A percentile compares a stretch with the other conserved stretches of the same genome.
Evolutionary conservation across 2,888 invertebrate genomes (phyloP).

Genomic region (Priocnemis perturbator): DNA sequence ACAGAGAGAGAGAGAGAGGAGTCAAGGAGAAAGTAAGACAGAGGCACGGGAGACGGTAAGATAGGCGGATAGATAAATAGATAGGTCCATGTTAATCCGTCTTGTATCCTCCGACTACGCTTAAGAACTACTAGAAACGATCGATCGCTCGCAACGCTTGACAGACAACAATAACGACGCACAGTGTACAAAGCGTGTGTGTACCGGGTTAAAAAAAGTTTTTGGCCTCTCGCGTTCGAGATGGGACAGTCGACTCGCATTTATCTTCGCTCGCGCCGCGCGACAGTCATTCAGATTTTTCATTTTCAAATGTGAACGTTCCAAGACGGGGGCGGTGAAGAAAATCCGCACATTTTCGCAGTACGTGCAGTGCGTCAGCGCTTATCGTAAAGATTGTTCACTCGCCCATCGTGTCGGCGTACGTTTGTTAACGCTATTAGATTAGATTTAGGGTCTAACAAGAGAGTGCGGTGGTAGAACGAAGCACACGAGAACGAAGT

Average conservation of each 20-base stretch:
- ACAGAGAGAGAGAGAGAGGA: slow-evolving; percentile 7
- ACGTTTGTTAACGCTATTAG: too few species aligned
- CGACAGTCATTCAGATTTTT: slow-evolving; percentile 2
- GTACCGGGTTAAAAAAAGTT: slow-evolving; percentile 20
- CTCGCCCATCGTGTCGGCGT: too few species aligned
- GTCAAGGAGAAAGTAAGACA: background rate
- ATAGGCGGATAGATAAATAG: slow-evolving; percentile 36
- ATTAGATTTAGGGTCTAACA: too few species aligned
- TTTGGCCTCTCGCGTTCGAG: slow-evolving; percentile 37
- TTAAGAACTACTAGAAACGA: slow-evolving; percentile 32
- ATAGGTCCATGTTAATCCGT: slow-evolving; percentile 21
- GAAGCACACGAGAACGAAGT: slow-evolving; percentile 11
- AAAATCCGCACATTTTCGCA: too few species aligned
- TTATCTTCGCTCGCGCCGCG: slow-evolving; percentile 15
- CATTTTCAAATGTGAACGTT: too few species aligned
- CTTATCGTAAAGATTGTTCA: too few species aligned
- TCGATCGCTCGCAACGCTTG: slow-evolving; percentile 27
- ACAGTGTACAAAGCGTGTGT: slow-evolving; percentile 33
- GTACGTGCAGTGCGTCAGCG: too few species aligned
- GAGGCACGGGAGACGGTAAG: slow-evolving; percentile 28
- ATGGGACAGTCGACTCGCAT: slow-evolving; percentile 18
- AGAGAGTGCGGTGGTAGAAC: background rate
- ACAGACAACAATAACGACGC: slow-evolving; percentile 11
- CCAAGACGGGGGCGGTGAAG: too few species aligned
- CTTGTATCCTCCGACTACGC: slow-evolving; percentile 23